Base-by-base conservation (phyloP, 2,797 vertebrate species). In the Kryptolebias ocellatus region DNA sequence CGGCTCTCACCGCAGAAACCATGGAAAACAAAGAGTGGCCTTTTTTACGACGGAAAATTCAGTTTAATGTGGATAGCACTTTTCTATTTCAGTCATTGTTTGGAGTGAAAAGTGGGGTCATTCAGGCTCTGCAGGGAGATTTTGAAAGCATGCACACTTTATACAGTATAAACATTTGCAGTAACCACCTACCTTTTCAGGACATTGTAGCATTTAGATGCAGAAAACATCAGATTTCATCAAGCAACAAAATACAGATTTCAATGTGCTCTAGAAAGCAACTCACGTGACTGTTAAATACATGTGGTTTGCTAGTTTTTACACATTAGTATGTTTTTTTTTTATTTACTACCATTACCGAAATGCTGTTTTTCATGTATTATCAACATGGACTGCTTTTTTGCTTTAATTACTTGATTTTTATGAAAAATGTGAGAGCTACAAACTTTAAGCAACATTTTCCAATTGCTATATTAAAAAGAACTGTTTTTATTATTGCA, bases 11-110 rank as follows among this genome's bases (percentile, higher is more conserved):
- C 78, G n/a, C 89, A 81, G 87, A 77, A 87, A 64, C 77, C 70
- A 46, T 64, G 72, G 76, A 86, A 87, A 89, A 88, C 86, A 89
- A 89, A 90, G 81, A 65, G n/a, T 58, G 34, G 64, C 42, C 14
- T 34, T 83, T 83, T 88, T 84, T 70, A 81, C 37, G 63, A 79
- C 60, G 79, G 83, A 88, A 86, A 86, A 69, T 62, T 80, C 59
- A 73, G 67, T 78, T 81, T 86, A 75, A 76, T 74, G 76, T 64
- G 76, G 60, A 83, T 67, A 72, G 75, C 78, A 62, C 76, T 76
- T 86, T 78, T 75, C 70, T 66, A 71, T 81, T 84, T 71, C 67
- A 71, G 64, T 58, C 65, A 77, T 87, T 87, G 83, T 87, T 90
- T 75, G 11, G 53, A 83, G 73, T 18, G 53, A 78, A 70, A 67